phyloP scores from a whole-genome alignment of 2,797 vertebrate genomes.

The Sebastes paucispinis region DNA sequence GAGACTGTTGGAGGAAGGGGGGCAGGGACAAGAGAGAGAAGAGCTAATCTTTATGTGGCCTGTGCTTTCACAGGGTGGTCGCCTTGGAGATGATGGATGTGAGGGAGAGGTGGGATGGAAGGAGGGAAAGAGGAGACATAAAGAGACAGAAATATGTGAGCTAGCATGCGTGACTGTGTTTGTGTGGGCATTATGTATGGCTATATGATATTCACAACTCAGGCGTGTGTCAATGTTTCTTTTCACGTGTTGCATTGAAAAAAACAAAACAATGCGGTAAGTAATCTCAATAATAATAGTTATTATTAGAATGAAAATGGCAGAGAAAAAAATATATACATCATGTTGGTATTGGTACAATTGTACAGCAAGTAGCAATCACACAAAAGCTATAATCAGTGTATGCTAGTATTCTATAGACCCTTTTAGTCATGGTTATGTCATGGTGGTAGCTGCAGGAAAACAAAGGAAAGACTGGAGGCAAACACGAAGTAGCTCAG shows the following conservation, averaged over 20 bases:
- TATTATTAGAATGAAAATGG: not conserved
- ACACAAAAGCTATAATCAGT: constrained; percentile 30
- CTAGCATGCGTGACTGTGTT: not conserved
- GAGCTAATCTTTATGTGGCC: constrained; percentile 59
- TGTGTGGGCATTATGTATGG: not conserved
- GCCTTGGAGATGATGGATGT: constrained; percentile 69
- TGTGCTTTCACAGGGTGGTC: constrained; percentile 42
- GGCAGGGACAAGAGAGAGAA: constrained; percentile 30
- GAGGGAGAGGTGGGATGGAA: constrained; percentile 36
- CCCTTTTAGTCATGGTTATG: not conserved
- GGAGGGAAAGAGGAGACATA: constrained; percentile 12
- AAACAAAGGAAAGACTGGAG: fast-evolving
- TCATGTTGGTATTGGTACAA: not conserved
- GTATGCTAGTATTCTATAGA: constrained; percentile 2
- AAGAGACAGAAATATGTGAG: constrained; percentile 32
- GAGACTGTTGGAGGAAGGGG: not conserved
- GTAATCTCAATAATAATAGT: not conserved
- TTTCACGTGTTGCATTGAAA: not conserved
- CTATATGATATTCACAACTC: constrained; percentile 18
- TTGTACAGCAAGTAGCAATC: constrained; percentile 2
- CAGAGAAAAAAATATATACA: not conserved
- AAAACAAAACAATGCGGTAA: not conserved
- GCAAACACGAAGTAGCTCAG: not conserved
- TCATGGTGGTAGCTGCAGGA: not conserved
- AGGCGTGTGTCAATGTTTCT: constrained; percentile 15